Base-by-base conservation (phyloP, 1,140 invertebrate genomes). In the Drosophila yakuba region DNA sequence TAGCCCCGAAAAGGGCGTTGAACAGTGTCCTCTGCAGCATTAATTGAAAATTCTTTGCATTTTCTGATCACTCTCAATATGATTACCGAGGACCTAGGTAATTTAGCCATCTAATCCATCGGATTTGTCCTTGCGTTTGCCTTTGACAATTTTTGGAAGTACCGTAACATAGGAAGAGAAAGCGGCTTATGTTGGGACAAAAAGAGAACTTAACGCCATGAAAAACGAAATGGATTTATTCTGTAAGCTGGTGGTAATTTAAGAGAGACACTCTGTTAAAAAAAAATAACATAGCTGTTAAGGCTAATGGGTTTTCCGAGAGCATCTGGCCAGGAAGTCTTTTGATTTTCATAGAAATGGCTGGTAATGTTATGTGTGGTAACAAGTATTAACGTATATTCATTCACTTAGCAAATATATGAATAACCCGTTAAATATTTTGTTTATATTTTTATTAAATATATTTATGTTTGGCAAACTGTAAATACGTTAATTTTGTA, bases 11-110 rank as follows among this genome's bases (percentile, higher is more conserved):
- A 45, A 39, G 41, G n/a, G 14, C 36, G 8, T 48, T 48, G 41
- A 79, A 36, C 61, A 64, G 63, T 74, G 23, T 20, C 58, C 43
- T 7, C 25, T 63, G 64, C 56, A 67, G 57, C 52, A 66, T 60
- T 86, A 71, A 74, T 60, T 54, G 45, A 54, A 74, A 63, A 52
- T 63, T 67, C 32, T 5, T 51, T 12, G 51, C 51, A 77, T 39
- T 48, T 77, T 12, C 5, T 0, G 23, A 44, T 48, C 36, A 7
- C 32, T 32, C 2, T 32, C 32, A 3, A 32, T 32, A 3, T 32
- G 32, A 32, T 32, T 32, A 32, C 7, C 7, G 2, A 8, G 32
- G 10, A 32, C 32, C 8, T 10, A 32, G 56, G 39, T 56, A n/a
- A 56, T 56, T 69, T 48, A 47, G 32, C 5, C 12, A 17, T 28